These are phyloP conservation scores for Syngnathus acus DNA, from an alignment of 2,797 vertebrate genomes.

Conservation along the genomic window DNA sequence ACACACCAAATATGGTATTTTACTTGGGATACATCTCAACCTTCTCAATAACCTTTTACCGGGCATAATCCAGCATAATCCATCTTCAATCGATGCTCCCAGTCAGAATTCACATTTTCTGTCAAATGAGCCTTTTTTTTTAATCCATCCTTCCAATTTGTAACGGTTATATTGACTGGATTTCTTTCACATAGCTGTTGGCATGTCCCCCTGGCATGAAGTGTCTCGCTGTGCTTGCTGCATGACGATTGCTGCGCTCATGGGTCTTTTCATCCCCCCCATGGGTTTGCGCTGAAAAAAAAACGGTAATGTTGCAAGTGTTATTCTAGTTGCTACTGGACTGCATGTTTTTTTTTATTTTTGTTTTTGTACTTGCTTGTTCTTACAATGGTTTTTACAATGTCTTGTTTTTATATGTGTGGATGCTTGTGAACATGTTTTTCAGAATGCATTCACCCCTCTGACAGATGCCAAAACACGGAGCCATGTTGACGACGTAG, in stretches of 20 bases:
- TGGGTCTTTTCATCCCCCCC: constrained; percentile 38
- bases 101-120: neutral
- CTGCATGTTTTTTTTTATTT: constrained; percentile 7
- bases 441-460: constrained; percentile 95
- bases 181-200: constrained; percentile 49
- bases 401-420: neutral
- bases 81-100: neutral
- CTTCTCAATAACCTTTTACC: neutral
- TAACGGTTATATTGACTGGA: constrained; percentile 25
- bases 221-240: constrained; percentile 60
- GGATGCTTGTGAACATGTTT: constrained; percentile 51
- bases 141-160: neutral
- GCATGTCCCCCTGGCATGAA: constrained; percentile 59
- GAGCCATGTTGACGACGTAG: constrained; percentile 95
- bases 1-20: neutral
- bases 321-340: constrained; percentile 14
- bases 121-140: neutral
- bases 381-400: neutral
- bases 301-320: constrained; percentile 30
- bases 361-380: neutral
- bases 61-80: neutral
- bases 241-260: constrained; percentile 55
- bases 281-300: constrained; percentile 36
- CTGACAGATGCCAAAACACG: constrained; percentile 98
- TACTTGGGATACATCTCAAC: neutral